Conservation (phyloP, 2,113 vertebrate genomes). For the Fukomys damarensis region DNA sequence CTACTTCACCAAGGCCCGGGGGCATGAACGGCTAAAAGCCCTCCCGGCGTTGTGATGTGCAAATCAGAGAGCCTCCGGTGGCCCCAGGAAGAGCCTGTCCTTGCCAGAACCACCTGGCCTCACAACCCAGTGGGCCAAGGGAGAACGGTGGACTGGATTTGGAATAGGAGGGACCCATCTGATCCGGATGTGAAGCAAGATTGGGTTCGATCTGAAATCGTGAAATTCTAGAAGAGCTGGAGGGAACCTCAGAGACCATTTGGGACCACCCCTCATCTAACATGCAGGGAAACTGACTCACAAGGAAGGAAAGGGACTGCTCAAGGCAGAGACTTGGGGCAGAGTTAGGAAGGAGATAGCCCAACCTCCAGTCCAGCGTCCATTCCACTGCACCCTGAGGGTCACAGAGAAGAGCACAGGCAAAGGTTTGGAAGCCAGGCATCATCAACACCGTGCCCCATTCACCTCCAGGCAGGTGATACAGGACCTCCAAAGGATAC, state of each 20-base stretch:
- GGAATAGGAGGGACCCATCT: background rate
- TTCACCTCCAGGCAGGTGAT: background rate
- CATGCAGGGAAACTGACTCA: background rate
- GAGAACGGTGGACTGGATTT: background rate
- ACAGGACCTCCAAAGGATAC: too few species aligned
- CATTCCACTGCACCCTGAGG: slow-evolving; percentile 1
- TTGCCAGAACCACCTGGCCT: background rate
- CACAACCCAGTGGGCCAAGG: background rate
- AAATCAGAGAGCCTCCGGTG: slow-evolving; percentile 50
- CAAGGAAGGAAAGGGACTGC: background rate
- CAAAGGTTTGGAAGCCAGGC: background rate
- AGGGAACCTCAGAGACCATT: background rate
- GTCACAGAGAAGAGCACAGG: background rate
- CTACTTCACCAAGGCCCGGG: slow-evolving; percentile 16
- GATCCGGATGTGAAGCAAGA: background rate
- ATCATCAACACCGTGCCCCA: background rate
- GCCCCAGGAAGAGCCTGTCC: background rate
- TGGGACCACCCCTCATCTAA: background rate
- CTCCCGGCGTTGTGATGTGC: slow-evolving; percentile 65
- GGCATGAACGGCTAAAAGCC: slow-evolving; percentile 56
- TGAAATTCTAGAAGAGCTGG: background rate
- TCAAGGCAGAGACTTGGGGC: background rate
- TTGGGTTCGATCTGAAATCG: background rate
- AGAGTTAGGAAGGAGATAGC: background rate
- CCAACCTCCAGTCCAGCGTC: background rate